Base-by-base conservation (phyloP, 2,888 invertebrate species). In the Orchesella flavescens region DNA sequence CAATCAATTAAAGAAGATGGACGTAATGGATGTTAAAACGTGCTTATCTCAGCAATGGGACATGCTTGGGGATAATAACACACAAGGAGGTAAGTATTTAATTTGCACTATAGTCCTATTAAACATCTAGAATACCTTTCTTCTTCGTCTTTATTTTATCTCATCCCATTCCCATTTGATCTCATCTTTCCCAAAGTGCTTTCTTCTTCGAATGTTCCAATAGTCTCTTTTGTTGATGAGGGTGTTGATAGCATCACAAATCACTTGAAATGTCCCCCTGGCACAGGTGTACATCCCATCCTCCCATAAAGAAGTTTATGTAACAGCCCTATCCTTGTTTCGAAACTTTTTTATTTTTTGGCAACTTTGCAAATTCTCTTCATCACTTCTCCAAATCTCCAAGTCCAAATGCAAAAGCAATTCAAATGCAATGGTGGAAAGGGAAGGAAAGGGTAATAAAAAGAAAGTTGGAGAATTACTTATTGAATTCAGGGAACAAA, bases 41-140 rank as follows among this genome's bases (percentile, higher is more conserved):
- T 69, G 69, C 46, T 23, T 69, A 23, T 49, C 17, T 12, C 10
- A 55, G 19, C 12, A 72, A 63, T 61, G 79, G 72, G 65, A 53
- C 59, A 53, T 53, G 15, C 34, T 72, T 49, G 34, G 65, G 53
- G 46, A 21, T 10, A 44, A 79, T 53, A 24, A 19, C 24, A 49
- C 61, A 19, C 15, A 44, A 53, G 21, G 10, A 63, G 49, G 61
- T 49, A 75, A 66, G 55, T 15, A 49, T 49, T 15, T 53, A 15
- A 55, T 10, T 55, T 17, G 17, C 17, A 55, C 49, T 49, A 49
- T 49, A 49, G 10, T 49, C 49, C 9, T 49, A 49, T 13, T 12
- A 13, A 12, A 49, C 49, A 49, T 12, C 13, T 49, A n/a, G n/a
- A n/a, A 13, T 49, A 53, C n/a, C n/a, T 53, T 5, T 53, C 53